A percentile compares a stretch with the other conserved stretches of the same genome.
Evolutionary conservation across 2,113 vertebrate species (phyloP).

Genomic region (Poecile atricapillus): DNA sequence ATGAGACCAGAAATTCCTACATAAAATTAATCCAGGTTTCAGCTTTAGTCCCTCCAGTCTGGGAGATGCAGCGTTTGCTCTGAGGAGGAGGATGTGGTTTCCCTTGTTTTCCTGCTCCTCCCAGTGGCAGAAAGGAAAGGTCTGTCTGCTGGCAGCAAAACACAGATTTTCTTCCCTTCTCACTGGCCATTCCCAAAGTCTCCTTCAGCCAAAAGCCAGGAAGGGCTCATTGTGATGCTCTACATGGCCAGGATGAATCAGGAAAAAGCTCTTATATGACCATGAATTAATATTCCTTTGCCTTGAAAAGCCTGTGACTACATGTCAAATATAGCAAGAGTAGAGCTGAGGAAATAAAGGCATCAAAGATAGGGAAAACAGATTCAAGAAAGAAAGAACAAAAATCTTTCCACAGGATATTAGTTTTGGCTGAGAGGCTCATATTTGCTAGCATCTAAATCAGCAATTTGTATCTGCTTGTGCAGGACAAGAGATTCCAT

Average conservation of each 20-base stretch:
- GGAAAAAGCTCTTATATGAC: neutral
- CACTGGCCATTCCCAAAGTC: neutral
- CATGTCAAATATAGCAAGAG: neutral
- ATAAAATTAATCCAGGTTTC: neutral
- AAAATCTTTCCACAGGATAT: neutral
- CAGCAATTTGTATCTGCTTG: neutral
- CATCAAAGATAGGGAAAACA: neutral
- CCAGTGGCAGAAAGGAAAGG: slow-evolving; percentile 19
- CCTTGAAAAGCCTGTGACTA: neutral
- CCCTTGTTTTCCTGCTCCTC: slow-evolving; percentile 38
- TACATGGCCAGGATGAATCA: neutral
- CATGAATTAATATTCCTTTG: neutral
- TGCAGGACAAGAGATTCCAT: neutral
- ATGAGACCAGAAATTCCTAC: neutral
- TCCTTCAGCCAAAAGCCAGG: neutral
- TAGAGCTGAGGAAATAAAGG: neutral
- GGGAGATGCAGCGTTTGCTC: neutral
- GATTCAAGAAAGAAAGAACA: neutral
- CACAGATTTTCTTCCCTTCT: neutral
- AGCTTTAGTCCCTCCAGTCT: neutral
- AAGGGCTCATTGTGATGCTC: neutral
- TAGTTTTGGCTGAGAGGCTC: neutral
- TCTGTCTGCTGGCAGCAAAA: neutral
- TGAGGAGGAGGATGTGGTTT: neutral
- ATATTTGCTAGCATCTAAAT: neutral